Base-by-base conservation (phyloP, 2,888 invertebrate species). In the Resseliella maxima region DNA sequence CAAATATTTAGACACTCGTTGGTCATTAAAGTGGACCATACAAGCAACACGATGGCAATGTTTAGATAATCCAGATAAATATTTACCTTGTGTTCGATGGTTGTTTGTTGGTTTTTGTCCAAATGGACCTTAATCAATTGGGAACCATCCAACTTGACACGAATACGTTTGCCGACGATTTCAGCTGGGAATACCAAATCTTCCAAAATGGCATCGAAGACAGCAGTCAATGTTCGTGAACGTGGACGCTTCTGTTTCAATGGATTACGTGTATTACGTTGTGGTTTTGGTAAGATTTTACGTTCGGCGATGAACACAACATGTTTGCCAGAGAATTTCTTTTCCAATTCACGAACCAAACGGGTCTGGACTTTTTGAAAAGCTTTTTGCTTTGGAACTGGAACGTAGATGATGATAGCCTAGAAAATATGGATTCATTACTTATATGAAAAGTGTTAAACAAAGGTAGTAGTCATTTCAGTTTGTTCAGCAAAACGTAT, bases 321-420 rank as follows among this genome's bases (percentile, higher is more conserved):
- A 91, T 99, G 98, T 91, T 98, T 98, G 88, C 99, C 99, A 89
- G 98, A 98, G 93, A 99, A 99, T 91, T 99, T 99, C 95, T 99
- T 99, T 92, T 99, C 99, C 90, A 99, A 92, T 91, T 99, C 99
- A 89, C 99, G 95, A 85, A 99, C 99, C 89, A 99, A 93, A 88
- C 98, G 94, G 88, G 96, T 96, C 92, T 99, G 99, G 89, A 99
- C 96, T 92, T 99, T 99, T 92, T 99, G 99, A 94, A 98, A 99
- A 87, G 95, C 95, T 92, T 96, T 97, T 92, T 99, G 93, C 92
- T 99, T 99, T 88, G 99, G 99, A 93, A 99, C 98, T 87, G 99
- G 99, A 89, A 99, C 99, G 91, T 98, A 99, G 92, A 99, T 98
- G 90, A 99, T 97, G 91, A 99, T 96, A 86, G 97, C 97, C 97